A percentile compares a stretch with the other conserved stretches of the same genome.
Conservation (phyloP, 2,113 vertebrate species). For the Haplochromis burtoni region DNA sequence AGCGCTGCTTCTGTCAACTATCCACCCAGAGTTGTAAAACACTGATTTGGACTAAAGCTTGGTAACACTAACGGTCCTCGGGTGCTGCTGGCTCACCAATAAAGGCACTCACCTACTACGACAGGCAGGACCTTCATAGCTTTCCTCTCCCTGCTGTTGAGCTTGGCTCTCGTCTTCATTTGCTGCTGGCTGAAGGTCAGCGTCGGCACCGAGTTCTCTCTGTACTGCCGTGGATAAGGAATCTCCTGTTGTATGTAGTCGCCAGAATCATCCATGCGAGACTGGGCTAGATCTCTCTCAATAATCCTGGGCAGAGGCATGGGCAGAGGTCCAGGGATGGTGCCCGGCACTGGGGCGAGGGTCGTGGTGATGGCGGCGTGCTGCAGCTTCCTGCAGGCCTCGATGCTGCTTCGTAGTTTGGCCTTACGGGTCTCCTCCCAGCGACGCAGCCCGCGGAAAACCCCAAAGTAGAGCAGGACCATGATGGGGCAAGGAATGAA, state of each 20-base stretch:
- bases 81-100: neutral
- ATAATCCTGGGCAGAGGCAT: constrained; percentile 58
- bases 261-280: constrained; percentile 52
- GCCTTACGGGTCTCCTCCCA: constrained; percentile 82
- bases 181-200: constrained; percentile 54
- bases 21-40: neutral
- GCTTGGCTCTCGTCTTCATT: constrained; percentile 74
- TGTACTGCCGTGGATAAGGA: constrained; percentile 69
- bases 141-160: constrained; percentile 85
- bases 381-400: constrained; percentile 69
- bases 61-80: neutral
- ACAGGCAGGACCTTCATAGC: constrained; percentile 90
- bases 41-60: neutral
- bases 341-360: constrained; percentile 40
- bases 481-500: constrained; percentile 93
- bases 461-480: constrained; percentile 87
- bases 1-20: neutral
- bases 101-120: constrained; percentile 61
- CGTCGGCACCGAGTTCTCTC: constrained; percentile 63
- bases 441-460: constrained; percentile 80
- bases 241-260: constrained; percentile 50
- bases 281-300: constrained; percentile 56
- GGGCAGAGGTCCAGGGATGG: constrained; percentile 46
- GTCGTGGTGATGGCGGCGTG: constrained; percentile 42
- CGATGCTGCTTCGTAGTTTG: constrained; percentile 77